Evolutionary conservation across 1,140 invertebrate genomes (phyloP).

Genomic region (Heliconius congener): DNA sequence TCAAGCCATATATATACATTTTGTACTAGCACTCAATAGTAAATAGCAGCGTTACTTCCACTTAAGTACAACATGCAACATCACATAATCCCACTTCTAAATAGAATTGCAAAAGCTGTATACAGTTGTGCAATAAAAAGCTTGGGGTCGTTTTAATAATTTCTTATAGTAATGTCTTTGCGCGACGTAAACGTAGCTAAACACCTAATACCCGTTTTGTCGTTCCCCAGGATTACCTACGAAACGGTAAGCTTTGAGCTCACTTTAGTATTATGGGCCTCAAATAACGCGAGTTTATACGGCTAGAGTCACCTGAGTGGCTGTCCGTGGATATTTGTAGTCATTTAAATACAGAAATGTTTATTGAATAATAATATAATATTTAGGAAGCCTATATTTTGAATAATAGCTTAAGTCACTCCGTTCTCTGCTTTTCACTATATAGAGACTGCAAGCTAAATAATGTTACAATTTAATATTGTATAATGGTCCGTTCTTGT

Average conservation of each 20-base stretch:
- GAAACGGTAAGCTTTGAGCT: conserved; percentile 48
- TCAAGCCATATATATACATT: background rate
- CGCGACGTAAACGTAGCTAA: conserved; percentile 48
- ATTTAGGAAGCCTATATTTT: background rate
- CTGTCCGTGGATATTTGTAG: conserved; percentile 7
- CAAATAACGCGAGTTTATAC: conserved; percentile 50
- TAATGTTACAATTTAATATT: background rate
- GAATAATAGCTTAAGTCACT: background rate
- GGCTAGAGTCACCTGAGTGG: conserved; percentile 37
- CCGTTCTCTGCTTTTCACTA: background rate
- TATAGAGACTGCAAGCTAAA: background rate
- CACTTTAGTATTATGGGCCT: conserved; percentile 49
- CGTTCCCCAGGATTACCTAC: conserved; percentile 49
- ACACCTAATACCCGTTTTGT: conserved; percentile 49
- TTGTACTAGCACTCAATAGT: conserved; percentile 15
- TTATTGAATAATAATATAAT: background rate
- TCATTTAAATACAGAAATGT: background rate
- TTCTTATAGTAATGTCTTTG: conserved; percentile 44
- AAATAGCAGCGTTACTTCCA: conserved; percentile 18
- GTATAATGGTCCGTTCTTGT: no score
- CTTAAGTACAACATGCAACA: conserved; percentile 33
- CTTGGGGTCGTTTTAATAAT: conserved; percentile 46
- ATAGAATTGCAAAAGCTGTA: conserved; percentile 40
- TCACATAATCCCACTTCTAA: conserved; percentile 33
- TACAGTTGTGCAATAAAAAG: conserved; percentile 42